Conservation (phyloP, 2,113 vertebrate species). For the Lepidothrix coronata region DNA sequence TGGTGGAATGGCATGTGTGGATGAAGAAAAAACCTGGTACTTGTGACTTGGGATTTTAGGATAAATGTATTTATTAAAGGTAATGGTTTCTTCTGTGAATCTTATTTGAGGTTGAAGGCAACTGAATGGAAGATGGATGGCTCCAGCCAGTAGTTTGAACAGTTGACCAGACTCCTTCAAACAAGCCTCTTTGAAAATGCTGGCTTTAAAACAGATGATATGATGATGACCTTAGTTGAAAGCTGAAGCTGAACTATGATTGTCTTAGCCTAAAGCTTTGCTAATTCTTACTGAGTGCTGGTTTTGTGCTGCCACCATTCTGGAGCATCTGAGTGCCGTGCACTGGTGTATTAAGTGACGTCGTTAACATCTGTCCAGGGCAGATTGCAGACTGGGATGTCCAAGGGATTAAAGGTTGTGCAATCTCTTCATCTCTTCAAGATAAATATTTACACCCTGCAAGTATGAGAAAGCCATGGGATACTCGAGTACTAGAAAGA, state of each 20-base stretch:
- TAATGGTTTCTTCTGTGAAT: background rate
- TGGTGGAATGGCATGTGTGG: background rate
- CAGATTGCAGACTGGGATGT: background rate
- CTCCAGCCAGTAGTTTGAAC: background rate
- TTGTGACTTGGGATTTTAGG: background rate
- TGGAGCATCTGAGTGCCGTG: rapidly evolving
- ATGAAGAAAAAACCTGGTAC: background rate
- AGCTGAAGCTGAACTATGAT: background rate
- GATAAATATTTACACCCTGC: background rate
- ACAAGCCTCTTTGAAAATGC: background rate
- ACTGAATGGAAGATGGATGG: background rate
- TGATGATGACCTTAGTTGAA: background rate
- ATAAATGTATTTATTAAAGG: background rate
- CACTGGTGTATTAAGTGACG: rapidly evolving
- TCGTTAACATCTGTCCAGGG: background rate
- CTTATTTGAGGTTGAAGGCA: background rate
- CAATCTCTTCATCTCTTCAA: background rate
- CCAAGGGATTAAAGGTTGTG: background rate
- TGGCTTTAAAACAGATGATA: background rate
- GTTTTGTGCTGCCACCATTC: background rate
- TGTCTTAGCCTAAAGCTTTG: background rate
- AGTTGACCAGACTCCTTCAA: background rate
- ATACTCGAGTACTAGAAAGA: background rate
- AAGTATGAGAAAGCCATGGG: background rate
- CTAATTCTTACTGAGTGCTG: background rate